Percentiles rank a stretch among this genome's conserved stretches.
Conservation (phyloP, 2,797 vertebrate genomes). For the Falco cherrug region DNA sequence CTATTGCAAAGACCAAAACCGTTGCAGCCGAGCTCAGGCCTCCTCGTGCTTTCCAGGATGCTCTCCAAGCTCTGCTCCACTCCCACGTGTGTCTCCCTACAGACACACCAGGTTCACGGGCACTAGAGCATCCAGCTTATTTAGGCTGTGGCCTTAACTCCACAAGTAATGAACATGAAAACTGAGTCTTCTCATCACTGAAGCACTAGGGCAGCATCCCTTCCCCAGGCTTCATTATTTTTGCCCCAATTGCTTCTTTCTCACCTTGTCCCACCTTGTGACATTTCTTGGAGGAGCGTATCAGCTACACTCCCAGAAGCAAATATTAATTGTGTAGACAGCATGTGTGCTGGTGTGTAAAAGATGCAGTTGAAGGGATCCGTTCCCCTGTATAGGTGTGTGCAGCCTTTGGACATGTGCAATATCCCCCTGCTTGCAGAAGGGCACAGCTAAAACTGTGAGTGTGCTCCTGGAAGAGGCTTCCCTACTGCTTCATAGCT, state of each 20-base stretch:
- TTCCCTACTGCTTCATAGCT: background rate
- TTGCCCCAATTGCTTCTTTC: background rate
- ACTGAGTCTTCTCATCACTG: background rate
- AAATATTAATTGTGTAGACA: background rate
- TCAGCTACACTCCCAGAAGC: background rate
- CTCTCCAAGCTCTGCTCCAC: background rate
- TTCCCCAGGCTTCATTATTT: background rate
- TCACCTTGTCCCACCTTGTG: background rate
- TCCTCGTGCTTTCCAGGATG: background rate
- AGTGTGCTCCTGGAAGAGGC: background rate
- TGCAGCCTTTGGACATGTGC: background rate
- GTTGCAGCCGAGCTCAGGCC: background rate
- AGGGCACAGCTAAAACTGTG: background rate
- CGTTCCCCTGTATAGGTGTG: background rate
- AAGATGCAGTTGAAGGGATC: background rate
- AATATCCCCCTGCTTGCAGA: background rate
- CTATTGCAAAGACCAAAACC: background rate
- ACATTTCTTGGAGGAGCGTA: background rate
- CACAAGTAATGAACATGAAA: background rate
- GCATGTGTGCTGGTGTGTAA: background rate
- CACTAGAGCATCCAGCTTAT: background rate
- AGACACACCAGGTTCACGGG: fast-evolving
- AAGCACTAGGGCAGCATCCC: background rate
- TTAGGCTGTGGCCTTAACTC: background rate
- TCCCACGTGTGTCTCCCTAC: background rate